Conservation (phyloP, 2,797 vertebrate species). For the Sandelia bainsii region DNA sequence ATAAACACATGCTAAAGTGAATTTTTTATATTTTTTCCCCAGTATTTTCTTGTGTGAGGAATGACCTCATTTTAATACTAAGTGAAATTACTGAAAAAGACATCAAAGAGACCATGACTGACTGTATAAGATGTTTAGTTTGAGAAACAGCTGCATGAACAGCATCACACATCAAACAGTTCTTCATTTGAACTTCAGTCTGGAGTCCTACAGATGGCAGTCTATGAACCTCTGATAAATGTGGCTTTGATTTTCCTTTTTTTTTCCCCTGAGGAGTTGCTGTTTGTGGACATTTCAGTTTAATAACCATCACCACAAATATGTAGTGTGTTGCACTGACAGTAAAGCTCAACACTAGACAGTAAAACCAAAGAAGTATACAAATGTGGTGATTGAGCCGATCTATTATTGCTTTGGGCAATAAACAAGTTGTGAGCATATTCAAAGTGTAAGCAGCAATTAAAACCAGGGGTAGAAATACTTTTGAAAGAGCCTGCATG, state of each 20-base stretch:
- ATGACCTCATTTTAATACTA: neutral
- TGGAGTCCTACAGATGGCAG: slow-evolving; percentile 83
- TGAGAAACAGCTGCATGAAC: neutral
- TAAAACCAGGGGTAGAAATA: neutral
- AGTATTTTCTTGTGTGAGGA: neutral
- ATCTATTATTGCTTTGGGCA: neutral
- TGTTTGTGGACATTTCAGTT: slow-evolving; percentile 32
- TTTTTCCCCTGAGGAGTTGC: slow-evolving; percentile 38
- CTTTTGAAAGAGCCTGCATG: neutral
- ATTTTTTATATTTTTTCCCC: neutral
- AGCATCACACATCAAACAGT: neutral
- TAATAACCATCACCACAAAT: slow-evolving; percentile 16
- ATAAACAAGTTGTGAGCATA: neutral
- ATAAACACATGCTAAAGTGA: neutral
- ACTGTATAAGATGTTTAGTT: neutral
- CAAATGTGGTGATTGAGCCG: neutral
- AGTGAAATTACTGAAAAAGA: neutral
- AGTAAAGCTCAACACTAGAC: slow-evolving; percentile 11
- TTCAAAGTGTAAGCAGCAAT: neutral
- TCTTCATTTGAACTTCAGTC: slow-evolving; percentile 71
- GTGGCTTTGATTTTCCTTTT: slow-evolving; percentile 40
- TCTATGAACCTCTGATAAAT: slow-evolving; percentile 75
- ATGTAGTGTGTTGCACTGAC: slow-evolving; percentile 14
- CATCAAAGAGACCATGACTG: neutral
- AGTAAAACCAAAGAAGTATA: slow-evolving; percentile 21